phyloP scores from a whole-genome alignment of 92 coral and sea anemone genomes.

The Actinostola sp. region DNA sequence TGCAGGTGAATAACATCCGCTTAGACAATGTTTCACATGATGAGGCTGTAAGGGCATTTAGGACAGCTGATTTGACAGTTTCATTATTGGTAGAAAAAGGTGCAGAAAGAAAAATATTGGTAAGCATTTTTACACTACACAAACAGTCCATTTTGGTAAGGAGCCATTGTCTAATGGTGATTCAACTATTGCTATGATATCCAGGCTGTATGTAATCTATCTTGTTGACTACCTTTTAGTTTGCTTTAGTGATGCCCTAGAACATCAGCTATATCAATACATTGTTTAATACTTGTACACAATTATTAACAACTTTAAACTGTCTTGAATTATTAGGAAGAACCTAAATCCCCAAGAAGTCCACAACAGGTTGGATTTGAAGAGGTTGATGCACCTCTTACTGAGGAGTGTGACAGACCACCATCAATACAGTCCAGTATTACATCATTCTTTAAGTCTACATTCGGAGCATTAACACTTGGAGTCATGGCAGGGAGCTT shows the following conservation, averaged over 20 bases:
- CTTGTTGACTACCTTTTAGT: too few relatives aligned
- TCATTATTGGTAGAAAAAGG: constrained; percentile 74
- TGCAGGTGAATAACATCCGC: constrained; percentile 67
- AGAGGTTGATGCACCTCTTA: constrained; percentile 24
- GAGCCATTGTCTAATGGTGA: too few relatives aligned
- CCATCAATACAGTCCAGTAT: background rate
- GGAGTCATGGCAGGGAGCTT: constrained; percentile 81
- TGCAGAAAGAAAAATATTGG: constrained; percentile 71
- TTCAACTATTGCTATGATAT: too few relatives aligned
- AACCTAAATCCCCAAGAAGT: background rate
- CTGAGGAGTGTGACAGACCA: constrained; percentile 1
- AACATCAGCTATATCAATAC: too few relatives aligned
- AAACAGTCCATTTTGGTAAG: too few relatives aligned
- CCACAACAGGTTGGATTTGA: background rate
- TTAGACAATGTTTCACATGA: constrained; percentile 72
- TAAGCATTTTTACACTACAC: too few relatives aligned
- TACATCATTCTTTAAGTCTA: constrained; percentile 53
- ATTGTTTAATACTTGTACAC: too few relatives aligned
- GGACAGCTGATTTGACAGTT: constrained; percentile 64
- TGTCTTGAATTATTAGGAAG: background rate
- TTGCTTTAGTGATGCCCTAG: too few relatives aligned
- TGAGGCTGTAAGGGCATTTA: constrained; percentile 76
- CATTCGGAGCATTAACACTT: constrained; percentile 71
- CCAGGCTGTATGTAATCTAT: too few relatives aligned
- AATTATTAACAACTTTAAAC: too few relatives aligned